Evolutionary conservation across 2,113 vertebrate species (phyloP).

Genomic region (Gnathonemus longibarbis): DNA sequence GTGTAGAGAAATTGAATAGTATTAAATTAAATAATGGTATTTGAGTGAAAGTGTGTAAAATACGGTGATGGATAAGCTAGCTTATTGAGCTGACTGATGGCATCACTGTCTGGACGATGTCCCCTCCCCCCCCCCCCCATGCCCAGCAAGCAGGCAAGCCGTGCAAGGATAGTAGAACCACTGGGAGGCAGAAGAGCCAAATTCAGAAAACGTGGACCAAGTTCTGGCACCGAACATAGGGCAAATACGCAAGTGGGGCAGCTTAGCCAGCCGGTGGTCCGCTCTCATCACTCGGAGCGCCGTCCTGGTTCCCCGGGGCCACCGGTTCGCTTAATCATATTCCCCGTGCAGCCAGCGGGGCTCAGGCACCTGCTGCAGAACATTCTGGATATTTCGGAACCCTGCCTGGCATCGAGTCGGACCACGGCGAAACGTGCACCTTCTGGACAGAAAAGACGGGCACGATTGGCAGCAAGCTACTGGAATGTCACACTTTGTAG

Average conservation of each 20-base stretch:
- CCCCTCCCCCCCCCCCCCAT: neutral
- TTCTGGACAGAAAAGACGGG: neutral
- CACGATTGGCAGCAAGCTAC: neutral
- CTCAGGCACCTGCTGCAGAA: neutral
- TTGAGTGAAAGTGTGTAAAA: neutral
- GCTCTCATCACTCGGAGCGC: neutral
- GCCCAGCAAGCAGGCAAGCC: neutral
- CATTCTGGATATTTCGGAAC: neutral
- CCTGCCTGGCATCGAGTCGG: neutral
- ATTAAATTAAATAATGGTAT: neutral
- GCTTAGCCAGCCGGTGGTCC: neutral
- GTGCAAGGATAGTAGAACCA: neutral
- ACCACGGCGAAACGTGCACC: neutral
- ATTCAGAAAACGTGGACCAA: neutral
- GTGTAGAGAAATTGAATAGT: neutral
- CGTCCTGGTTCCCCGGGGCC: neutral
- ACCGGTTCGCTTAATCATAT: neutral
- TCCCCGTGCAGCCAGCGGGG: neutral
- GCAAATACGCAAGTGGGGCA: neutral
- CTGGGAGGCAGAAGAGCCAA: neutral
- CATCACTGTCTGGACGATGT: neutral
- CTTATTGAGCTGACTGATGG: neutral
- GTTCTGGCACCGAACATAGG: neutral
- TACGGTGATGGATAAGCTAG: neutral
- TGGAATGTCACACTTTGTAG: neutral